phyloP scores from a whole-genome alignment of 2,888 invertebrate genomes.

The Clitarchus hookeri region DNA sequence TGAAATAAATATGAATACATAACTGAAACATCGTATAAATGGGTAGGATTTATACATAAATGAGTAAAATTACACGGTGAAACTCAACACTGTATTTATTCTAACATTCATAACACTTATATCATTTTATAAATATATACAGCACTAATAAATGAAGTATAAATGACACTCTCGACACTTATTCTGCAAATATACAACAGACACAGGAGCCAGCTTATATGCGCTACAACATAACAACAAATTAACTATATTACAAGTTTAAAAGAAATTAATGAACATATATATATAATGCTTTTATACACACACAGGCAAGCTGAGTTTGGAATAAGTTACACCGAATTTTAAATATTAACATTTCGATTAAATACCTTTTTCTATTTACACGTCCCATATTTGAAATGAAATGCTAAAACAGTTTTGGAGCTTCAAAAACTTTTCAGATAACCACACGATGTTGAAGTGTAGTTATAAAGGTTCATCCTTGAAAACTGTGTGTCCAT shows the following conservation, averaged over 20 bases:
- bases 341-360: slow-evolving; percentile 14
- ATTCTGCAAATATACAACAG: neutral
- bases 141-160: neutral
- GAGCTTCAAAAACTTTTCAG: neutral
- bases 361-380: neutral
- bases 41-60: neutral
- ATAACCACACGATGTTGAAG: too few species aligned
- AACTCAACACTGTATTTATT: slow-evolving; percentile 14
- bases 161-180: neutral
- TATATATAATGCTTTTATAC: neutral
- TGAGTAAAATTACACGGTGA: neutral
- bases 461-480: too few species aligned
- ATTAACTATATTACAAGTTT: neutral
- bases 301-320: slow-evolving; percentile 2
- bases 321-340: slow-evolving; percentile 7
- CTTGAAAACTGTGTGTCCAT: too few species aligned
- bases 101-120: slow-evolving; percentile 14
- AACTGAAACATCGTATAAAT: too few species aligned
- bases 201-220: neutral
- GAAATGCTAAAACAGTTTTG: neutral
- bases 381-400: neutral
- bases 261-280: slow-evolving; percentile 14
- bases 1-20: too few species aligned
- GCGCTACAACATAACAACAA: neutral
- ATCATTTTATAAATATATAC: slow-evolving; percentile 10